Conservation (phyloP, 2,888 invertebrate species). For the Anthophora plumipes region DNA sequence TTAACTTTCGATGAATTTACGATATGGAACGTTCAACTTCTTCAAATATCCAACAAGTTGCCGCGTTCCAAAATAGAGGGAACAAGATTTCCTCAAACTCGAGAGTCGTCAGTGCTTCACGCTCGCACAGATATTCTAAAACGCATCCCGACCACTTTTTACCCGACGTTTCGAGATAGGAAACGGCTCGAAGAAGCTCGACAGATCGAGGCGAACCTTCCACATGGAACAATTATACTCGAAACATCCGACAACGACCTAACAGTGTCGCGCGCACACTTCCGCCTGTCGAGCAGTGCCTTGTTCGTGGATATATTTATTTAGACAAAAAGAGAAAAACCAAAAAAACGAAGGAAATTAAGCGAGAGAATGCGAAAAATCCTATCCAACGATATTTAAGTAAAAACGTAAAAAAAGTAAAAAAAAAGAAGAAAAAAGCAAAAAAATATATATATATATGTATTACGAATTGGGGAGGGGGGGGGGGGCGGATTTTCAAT, state of each 20-base stretch:
- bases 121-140: conserved; percentile 67
- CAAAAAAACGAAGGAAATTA: conserved; percentile 34
- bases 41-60: conserved; percentile 23
- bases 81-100: conserved; percentile 9
- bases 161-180: conserved; percentile 65
- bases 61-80: conserved; percentile 9
- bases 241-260: conserved; percentile 64
- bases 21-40: conserved; percentile 11
- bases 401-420: neutral
- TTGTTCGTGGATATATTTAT: conserved; percentile 82
- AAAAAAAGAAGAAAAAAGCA: conserved; percentile 12
- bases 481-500: conserved; percentile 74
- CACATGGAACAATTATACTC: conserved; percentile 23
- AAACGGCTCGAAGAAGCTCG: conserved; percentile 65
- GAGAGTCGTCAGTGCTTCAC: conserved; percentile 40
- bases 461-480: conserved; percentile 76
- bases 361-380: conserved; percentile 29
- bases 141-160: conserved; percentile 71
- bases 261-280: conserved; percentile 52
- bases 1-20: neutral
- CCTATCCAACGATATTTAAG: conserved; percentile 39
- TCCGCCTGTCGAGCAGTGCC: conserved; percentile 81
- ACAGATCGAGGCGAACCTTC: conserved; percentile 39
- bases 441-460: conserved; percentile 57
- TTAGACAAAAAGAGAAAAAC: conserved; percentile 67